Conservation (phyloP, 2,797 vertebrate species). For the Molossus alvarezi region DNA sequence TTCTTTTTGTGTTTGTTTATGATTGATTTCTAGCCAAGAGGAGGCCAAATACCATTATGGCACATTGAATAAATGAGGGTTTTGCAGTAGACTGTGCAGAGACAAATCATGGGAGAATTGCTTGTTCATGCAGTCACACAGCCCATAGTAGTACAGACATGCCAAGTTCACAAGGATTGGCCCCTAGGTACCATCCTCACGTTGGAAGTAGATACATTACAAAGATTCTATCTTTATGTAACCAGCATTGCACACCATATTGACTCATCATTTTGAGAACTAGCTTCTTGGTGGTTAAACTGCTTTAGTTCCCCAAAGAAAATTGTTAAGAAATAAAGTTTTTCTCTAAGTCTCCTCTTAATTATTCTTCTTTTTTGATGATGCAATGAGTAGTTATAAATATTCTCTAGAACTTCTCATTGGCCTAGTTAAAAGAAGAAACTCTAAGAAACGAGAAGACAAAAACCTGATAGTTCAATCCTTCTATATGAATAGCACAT, state of each 20-base stretch:
- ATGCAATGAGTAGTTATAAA: conserved; percentile 7
- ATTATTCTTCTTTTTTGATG: conserved; percentile 25
- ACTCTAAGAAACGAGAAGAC: background rate
- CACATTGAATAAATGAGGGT: background rate
- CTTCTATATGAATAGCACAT: background rate
- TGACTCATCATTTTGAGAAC: conserved; percentile 34
- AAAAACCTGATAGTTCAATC: background rate
- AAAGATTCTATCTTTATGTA: background rate
- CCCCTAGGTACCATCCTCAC: background rate
- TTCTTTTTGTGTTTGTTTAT: background rate
- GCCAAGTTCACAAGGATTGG: background rate
- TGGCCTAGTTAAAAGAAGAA: conserved; percentile 62
- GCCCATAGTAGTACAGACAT: background rate
- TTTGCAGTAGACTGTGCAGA: background rate
- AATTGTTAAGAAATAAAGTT: conserved; percentile 16
- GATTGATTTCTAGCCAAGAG: background rate
- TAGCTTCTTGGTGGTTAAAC: background rate
- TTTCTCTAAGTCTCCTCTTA: background rate
- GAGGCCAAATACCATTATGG: background rate
- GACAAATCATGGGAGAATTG: background rate
- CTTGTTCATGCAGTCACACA: background rate
- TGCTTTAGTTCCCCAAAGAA: background rate
- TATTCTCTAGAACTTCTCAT: background rate
- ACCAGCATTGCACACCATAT: background rate
- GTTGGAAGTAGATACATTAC: background rate